Conservation (phyloP, 2,113 vertebrate species). For the Brachyhypopomus gauderio region DNA sequence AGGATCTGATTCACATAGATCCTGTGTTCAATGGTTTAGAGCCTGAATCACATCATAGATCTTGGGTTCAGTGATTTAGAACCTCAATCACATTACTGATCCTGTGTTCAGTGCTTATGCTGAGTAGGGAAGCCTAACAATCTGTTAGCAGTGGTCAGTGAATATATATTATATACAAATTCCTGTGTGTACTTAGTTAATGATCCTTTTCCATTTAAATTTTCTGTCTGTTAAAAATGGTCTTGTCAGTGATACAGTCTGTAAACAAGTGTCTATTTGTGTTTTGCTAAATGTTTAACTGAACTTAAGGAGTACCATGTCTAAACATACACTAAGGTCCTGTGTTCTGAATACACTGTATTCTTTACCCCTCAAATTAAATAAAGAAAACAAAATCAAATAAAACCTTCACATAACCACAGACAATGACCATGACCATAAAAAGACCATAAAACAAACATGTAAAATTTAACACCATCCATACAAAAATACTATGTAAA, state of each 20-base stretch:
- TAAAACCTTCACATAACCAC: conserved; percentile 6
- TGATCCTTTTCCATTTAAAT: not conserved
- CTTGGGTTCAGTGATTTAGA: too few relatives aligned
- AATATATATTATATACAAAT: conserved; percentile 12
- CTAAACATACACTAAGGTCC: conserved; percentile 14
- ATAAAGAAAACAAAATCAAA: conserved; percentile 28
- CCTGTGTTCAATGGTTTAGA: not conserved
- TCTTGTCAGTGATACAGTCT: conserved; percentile 22
- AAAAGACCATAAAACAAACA: conserved; percentile 14
- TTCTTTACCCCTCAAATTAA: conserved; percentile 43
- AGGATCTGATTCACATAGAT: not conserved
- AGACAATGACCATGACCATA: conserved; percentile 25
- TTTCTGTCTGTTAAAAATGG: conserved; percentile 15
- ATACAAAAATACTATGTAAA: conserved; percentile 38
- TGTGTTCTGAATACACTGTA: conserved; percentile 40
- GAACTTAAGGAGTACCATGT: conserved; percentile 19
- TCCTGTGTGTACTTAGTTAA: conserved; percentile 3
- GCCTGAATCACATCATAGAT: too few relatives aligned
- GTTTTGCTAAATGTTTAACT: conserved; percentile 18
- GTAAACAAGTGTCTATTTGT: conserved; percentile 27
- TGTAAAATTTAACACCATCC: conserved; percentile 7
- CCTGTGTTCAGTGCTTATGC: not conserved
- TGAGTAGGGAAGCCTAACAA: conserved; percentile 1
- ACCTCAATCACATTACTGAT: too few relatives aligned
- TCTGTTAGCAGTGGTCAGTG: conserved; percentile 30